These are phyloP conservation scores for Drosophila emarginata DNA, from an alignment of 2,888 invertebrate species.

Conservation along the genomic window DNA sequence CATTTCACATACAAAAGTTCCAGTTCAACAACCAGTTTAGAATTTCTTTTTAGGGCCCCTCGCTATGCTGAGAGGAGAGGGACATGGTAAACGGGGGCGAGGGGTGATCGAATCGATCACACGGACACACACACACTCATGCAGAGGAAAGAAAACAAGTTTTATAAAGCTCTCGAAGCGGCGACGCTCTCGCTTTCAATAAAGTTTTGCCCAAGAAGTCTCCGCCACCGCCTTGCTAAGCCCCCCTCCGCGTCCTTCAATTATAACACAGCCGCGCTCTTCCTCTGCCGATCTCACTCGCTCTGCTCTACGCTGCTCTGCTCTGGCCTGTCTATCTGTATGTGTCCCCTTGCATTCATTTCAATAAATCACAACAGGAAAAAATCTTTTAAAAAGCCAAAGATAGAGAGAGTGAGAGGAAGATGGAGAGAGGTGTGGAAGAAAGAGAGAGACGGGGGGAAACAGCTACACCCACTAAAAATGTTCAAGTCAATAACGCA, in stretches of 20 bases:
- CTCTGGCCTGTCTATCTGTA: background rate
- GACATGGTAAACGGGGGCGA: background rate
- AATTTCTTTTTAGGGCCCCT: slow-evolving; percentile 49
- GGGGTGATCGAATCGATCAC: slow-evolving; percentile 17
- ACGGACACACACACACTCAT: slow-evolving; percentile 35
- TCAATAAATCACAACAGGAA: slow-evolving; percentile 58
- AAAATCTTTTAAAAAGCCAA: slow-evolving; percentile 2
- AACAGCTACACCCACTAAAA: background rate
- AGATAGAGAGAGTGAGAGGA: background rate
- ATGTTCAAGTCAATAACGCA: background rate
- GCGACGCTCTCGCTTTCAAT: slow-evolving; percentile 64
- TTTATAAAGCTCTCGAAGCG: slow-evolving; percentile 55
- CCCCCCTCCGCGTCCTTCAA: background rate
- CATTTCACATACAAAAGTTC: slow-evolving; percentile 35
- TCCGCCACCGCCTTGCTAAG: background rate
- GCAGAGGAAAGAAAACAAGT: slow-evolving; percentile 2
- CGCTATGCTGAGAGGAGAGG: background rate
- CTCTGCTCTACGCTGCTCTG: background rate
- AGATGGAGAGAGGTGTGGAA: too few relatives aligned
- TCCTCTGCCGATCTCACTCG: slow-evolving; percentile 17
- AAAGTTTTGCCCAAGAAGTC: slow-evolving; percentile 25
- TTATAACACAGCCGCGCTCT: slow-evolving; percentile 16
- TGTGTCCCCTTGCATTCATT: slow-evolving; percentile 48
- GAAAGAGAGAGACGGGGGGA: background rate
- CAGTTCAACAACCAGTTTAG: slow-evolving; percentile 75